Percentiles rank a stretch among this genome's conserved stretches.
These are phyloP conservation scores for Dicycla oo DNA, from an alignment of 2,888 invertebrate species.

Conservation along the genomic window DNA sequence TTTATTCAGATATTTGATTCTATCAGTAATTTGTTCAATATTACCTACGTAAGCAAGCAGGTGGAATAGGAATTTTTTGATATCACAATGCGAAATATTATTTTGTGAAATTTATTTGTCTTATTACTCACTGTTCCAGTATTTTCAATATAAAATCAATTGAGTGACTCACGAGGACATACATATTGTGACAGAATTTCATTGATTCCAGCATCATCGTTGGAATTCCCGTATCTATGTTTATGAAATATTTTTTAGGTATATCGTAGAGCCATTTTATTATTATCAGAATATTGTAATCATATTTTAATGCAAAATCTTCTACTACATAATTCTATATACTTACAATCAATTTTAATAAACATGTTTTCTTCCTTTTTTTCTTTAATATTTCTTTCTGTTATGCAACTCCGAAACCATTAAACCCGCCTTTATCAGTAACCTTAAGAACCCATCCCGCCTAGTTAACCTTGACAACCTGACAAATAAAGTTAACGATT, in stretches of 20 bases:
- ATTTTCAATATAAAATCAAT: conserved; percentile 17
- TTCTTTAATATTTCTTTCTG: not conserved
- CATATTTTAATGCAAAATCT: not conserved
- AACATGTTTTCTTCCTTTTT: too few relatives aligned
- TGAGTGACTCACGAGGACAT: not conserved
- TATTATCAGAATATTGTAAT: not conserved
- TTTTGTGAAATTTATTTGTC: conserved; percentile 9
- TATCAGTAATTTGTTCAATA: not conserved
- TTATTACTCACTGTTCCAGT: not conserved
- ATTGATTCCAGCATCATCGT: not conserved
- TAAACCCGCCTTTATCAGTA: not conserved
- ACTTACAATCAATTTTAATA: not conserved
- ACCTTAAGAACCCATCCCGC: not conserved
- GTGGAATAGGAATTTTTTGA: conserved; percentile 13
- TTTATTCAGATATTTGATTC: not conserved
- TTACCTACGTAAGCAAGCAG: conserved; percentile 1
- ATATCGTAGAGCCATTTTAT: not conserved
- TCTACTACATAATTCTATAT: not conserved
- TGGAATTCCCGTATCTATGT: not conserved
- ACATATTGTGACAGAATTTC: conserved; percentile 11
- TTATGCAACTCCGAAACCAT: not conserved
- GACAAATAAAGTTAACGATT: conserved; percentile 47
- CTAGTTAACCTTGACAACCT: conserved; percentile 29
- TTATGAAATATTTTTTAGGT: not conserved
- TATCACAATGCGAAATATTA: conserved; percentile 5